Conservation (phyloP, 2,797 vertebrate species). For the Avahi laniger region DNA sequence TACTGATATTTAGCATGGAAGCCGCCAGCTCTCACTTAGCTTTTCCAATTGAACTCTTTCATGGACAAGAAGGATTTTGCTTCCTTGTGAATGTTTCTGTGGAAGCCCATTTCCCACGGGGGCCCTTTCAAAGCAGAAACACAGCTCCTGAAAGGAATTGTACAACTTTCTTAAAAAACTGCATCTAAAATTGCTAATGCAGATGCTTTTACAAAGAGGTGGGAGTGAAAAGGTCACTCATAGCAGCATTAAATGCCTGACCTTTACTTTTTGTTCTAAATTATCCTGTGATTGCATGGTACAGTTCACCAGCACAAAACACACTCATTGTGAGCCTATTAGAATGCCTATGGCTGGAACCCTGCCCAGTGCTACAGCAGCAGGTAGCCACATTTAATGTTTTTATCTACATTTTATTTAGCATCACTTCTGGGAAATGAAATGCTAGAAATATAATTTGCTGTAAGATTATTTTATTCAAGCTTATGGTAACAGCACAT, state of each 20-base stretch:
- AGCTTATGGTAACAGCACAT: not conserved
- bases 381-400: constrained; percentile 54
- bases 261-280: constrained; percentile 72
- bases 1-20: not conserved
- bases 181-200: constrained; percentile 62
- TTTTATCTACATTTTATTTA: constrained; percentile 54
- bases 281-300: constrained; percentile 46
- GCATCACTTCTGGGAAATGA: constrained; percentile 35
- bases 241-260: constrained; percentile 53
- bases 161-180: constrained; percentile 64
- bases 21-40: not conserved
- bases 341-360: constrained; percentile 42
- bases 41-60: not conserved
- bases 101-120: constrained; percentile 24
- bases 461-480: constrained; percentile 47
- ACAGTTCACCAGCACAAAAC: constrained; percentile 2
- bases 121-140: constrained; percentile 58
- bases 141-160: constrained; percentile 14
- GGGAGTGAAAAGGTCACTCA: constrained; percentile 73
- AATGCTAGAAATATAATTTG: constrained; percentile 62
- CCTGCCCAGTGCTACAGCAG: constrained; percentile 43
- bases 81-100: not conserved
- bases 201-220: constrained; percentile 66
- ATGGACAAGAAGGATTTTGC: not conserved
- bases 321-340: constrained; percentile 47